Conservation (phyloP, 1,140 invertebrate species). For the Ips typographus region DNA sequence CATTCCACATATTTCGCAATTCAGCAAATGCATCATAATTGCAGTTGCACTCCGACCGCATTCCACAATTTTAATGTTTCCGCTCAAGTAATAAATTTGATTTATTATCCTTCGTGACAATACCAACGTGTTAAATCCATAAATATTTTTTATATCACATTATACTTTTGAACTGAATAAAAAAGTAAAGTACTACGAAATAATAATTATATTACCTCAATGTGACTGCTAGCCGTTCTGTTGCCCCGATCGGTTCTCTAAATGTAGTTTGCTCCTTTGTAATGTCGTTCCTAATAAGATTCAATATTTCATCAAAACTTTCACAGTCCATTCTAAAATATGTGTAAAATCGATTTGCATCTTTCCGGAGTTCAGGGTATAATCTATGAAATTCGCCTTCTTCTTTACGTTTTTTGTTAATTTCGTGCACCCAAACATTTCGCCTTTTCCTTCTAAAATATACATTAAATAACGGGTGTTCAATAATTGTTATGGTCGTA, state of each 20-base stretch:
- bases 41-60: no score
- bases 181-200: no score
- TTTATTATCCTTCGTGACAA: no score
- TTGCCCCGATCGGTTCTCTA: constrained; percentile 14
- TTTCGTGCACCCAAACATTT: constrained; percentile 7
- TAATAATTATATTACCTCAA: not conserved
- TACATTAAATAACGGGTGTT: not conserved
- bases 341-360: constrained; percentile 11
- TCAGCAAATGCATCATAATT: no score
- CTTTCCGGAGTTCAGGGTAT: constrained; percentile 6
- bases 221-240: constrained; percentile 25
- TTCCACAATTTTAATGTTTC: no score
- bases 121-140: no score
- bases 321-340: constrained; percentile 21
- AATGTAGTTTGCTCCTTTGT: constrained; percentile 1
- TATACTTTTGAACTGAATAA: no score
- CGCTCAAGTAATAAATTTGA: no score
- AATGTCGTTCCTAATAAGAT: not conserved
- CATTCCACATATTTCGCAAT: no score
- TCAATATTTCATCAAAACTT: not conserved
- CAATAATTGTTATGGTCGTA: not conserved
- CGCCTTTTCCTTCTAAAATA: constrained; percentile 6
- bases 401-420: constrained; percentile 11
- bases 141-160: no score
- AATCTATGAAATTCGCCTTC: not conserved